phyloP scores from a whole-genome alignment of 2,113 vertebrate genomes.

The Istiophorus platypterus region DNA sequence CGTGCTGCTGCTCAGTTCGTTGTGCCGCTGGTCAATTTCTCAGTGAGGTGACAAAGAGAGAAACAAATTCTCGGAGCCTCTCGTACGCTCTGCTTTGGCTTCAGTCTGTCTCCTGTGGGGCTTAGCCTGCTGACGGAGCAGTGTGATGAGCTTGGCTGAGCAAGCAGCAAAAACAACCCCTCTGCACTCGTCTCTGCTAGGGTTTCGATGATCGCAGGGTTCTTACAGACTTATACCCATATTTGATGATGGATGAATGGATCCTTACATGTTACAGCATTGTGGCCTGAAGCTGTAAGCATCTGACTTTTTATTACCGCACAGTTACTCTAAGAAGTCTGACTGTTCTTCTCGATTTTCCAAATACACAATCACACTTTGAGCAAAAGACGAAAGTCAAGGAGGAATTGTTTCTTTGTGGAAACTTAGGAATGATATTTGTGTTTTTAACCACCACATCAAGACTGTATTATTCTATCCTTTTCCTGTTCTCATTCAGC shows the following conservation, averaged over 20 bases:
- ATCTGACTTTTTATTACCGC: constrained; percentile 14
- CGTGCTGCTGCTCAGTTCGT: constrained; percentile 24
- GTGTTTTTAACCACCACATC: too few species aligned
- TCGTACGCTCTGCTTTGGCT: neutral
- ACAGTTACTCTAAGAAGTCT: constrained; percentile 6
- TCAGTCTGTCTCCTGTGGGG: constrained; percentile 22
- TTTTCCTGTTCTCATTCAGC: too few species aligned
- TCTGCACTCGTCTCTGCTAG: constrained; percentile 38
- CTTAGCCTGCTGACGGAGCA: constrained; percentile 53
- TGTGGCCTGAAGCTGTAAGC: constrained; percentile 11
- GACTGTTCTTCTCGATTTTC: constrained; percentile 10
- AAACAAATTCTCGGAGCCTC: constrained; percentile 24
- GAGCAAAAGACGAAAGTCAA: neutral
- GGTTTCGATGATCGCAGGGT: constrained; percentile 43
- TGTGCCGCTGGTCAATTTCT: constrained; percentile 42
- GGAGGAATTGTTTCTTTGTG: neutral
- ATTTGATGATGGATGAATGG: constrained; percentile 42
- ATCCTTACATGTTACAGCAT: constrained; percentile 8
- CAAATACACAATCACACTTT: neutral
- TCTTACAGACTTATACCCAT: constrained; percentile 30
- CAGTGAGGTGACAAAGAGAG: constrained; percentile 34
- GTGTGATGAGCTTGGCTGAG: constrained; percentile 44
- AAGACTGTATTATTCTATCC: too few species aligned
- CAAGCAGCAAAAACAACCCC: constrained; percentile 47
- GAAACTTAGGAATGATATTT: neutral